A percentile compares a stretch with the other conserved stretches of the same genome.
Conservation (phyloP, 2,888 invertebrate species). For the Aelia acuminata region DNA sequence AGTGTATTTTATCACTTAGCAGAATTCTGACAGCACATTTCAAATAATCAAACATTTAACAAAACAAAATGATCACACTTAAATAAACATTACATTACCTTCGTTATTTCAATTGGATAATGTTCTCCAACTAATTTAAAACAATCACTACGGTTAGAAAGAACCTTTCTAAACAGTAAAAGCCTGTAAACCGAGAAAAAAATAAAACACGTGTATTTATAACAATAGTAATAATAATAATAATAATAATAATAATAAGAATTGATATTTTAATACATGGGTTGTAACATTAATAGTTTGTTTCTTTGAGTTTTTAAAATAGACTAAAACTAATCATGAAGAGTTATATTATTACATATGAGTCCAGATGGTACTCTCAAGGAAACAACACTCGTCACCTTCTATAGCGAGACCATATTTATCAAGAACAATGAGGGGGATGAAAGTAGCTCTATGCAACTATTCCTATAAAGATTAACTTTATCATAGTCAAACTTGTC, state of each 20-base stretch:
- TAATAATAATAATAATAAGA: constrained; percentile 53
- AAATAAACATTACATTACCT: constrained; percentile 73
- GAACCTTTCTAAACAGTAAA: constrained; percentile 90
- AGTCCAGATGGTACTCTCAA: neutral
- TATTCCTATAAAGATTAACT: too few species aligned
- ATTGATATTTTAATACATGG: constrained; percentile 16
- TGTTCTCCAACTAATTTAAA: constrained; percentile 84
- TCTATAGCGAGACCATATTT: neutral
- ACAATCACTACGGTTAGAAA: constrained; percentile 87
- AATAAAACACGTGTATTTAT: constrained; percentile 59
- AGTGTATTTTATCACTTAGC: neutral
- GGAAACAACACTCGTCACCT: neutral
- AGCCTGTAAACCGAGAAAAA: constrained; percentile 76
- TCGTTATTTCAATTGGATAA: constrained; percentile 89
- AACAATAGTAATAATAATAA: constrained; percentile 26
- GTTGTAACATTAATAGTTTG: neutral
- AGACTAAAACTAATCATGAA: neutral
- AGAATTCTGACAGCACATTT: neutral
- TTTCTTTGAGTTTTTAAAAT: neutral
- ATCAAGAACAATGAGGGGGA: too few species aligned
- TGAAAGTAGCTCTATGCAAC: too few species aligned
- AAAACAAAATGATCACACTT: constrained; percentile 62
- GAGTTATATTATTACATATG: neutral
- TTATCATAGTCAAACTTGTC: too few species aligned
- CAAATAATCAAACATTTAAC: neutral